Conservation (phyloP, 2,888 invertebrate species). For the Parapristionchus giblindavisi region DNA sequence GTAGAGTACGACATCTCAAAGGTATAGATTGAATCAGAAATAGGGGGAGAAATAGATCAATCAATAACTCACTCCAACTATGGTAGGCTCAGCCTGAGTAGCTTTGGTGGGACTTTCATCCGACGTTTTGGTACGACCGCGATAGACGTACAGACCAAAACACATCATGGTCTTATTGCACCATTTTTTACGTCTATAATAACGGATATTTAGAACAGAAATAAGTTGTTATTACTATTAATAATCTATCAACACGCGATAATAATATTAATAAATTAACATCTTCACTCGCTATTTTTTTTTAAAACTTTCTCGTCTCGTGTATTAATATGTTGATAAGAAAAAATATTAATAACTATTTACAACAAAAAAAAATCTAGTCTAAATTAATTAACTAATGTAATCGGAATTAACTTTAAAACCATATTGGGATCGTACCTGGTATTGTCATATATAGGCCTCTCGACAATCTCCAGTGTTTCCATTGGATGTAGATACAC, state of each 20-base stretch:
- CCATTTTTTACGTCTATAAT: conserved; percentile 13
- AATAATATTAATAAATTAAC: no score
- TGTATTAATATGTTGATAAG: no score
- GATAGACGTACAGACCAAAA: conserved; percentile 51
- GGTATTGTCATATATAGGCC: conserved; percentile 39
- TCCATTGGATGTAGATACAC: conserved; percentile 40
- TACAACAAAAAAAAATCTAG: no score
- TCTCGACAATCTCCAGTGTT: conserved; percentile 36
- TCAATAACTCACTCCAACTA: conserved; percentile 53
- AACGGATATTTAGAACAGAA: no score
- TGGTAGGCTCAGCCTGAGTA: conserved; percentile 44
- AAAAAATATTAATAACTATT: no score
- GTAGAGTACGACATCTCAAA: conserved; percentile 26
- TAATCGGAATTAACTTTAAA: conserved; percentile 10
- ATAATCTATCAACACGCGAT: conserved; percentile 44
- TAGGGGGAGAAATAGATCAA: no score
- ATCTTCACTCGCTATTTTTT: no score
- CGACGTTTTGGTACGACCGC: conserved; percentile 47
- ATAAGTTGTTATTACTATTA: conserved; percentile 38
- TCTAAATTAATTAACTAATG: no score
- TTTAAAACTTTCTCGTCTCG: no score
- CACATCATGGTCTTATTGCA: conserved; percentile 45
- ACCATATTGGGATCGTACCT: conserved; percentile 39
- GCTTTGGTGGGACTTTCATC: conserved; percentile 43
- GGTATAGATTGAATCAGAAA: no score